phyloP scores from a whole-genome alignment of 1,140 invertebrate species.

The Globodera ellingtonae region DNA sequence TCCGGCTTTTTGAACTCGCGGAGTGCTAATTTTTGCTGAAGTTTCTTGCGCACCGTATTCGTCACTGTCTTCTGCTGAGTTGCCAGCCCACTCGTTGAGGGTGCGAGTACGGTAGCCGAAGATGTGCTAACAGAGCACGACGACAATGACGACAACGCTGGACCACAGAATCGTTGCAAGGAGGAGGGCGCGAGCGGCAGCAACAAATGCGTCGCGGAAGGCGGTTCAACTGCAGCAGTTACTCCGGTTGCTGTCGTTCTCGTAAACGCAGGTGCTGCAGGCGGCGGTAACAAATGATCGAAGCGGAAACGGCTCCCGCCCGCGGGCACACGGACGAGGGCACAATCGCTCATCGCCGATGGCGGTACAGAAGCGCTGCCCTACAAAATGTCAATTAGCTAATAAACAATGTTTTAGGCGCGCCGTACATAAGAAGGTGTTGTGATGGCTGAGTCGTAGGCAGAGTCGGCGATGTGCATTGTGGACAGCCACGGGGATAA shows the following conservation, averaged over 20 bases:
- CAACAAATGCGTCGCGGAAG: slow-evolving; percentile 9
- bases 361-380: slow-evolving; percentile 2
- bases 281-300: slow-evolving; percentile 37
- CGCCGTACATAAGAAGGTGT: slow-evolving; percentile 20
- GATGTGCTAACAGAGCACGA: no score
- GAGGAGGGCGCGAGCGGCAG: slow-evolving; percentile 22
- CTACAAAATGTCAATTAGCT: no score
- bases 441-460: slow-evolving; percentile 43
- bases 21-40: neutral
- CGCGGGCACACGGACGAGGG: neutral
- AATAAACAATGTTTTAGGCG: no score
- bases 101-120: neutral
- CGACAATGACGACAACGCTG: neutral
- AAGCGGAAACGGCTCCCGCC: slow-evolving; percentile 41
- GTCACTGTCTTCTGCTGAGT: no score
- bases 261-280: neutral
- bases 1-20: neutral
- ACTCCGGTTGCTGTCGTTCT: neutral
- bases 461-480: slow-evolving; percentile 39
- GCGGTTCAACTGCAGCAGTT: neutral
- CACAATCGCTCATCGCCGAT: neutral
- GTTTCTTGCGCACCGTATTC: neutral
- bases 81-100: neutral
- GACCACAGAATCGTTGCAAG: neutral
- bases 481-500: slow-evolving; percentile 47